Evolutionary conservation across 2,113 vertebrate species (phyloP).

Genomic region (Neotoma lepida): DNA sequence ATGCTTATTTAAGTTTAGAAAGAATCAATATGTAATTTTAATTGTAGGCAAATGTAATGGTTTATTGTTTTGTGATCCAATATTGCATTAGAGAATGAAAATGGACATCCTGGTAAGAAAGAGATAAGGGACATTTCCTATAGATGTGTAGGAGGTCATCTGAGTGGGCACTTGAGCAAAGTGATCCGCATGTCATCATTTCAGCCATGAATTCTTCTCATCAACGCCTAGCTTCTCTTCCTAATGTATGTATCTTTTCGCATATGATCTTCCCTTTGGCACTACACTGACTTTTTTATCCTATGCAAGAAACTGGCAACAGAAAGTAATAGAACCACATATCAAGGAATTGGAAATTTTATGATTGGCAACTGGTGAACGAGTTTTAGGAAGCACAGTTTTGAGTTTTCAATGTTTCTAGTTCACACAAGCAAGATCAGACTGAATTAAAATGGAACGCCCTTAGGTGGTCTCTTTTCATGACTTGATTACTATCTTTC

Average conservation of each 20-base stretch:
- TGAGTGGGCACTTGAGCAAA: not conserved
- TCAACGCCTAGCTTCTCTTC: constrained; percentile 71
- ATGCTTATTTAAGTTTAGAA: not conserved
- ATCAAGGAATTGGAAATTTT: constrained; percentile 1
- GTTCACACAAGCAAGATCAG: not conserved
- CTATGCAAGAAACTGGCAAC: constrained; percentile 60
- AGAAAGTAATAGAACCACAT: constrained; percentile 45
- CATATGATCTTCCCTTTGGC: constrained; percentile 69
- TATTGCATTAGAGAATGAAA: constrained; percentile 44
- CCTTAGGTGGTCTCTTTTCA: not conserved
- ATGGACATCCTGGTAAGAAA: not conserved
- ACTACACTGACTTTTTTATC: constrained; percentile 60
- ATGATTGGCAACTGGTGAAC: constrained; percentile 53
- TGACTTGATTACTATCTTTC: not conserved
- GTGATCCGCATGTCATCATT: constrained; percentile 55
- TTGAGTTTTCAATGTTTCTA: constrained; percentile 50
- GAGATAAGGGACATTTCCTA: not conserved
- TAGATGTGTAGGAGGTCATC: not conserved
- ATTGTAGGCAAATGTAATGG: not conserved
- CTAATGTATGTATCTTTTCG: constrained; percentile 67
- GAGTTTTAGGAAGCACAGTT: constrained; percentile 47
- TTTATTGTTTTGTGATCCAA: not conserved
- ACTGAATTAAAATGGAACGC: not conserved
- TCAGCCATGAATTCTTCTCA: constrained; percentile 58
- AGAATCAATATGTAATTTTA: not conserved